These are phyloP conservation scores for Andrena hattorfiana DNA, from an alignment of 2,888 invertebrate species.

Conservation along the genomic window DNA sequence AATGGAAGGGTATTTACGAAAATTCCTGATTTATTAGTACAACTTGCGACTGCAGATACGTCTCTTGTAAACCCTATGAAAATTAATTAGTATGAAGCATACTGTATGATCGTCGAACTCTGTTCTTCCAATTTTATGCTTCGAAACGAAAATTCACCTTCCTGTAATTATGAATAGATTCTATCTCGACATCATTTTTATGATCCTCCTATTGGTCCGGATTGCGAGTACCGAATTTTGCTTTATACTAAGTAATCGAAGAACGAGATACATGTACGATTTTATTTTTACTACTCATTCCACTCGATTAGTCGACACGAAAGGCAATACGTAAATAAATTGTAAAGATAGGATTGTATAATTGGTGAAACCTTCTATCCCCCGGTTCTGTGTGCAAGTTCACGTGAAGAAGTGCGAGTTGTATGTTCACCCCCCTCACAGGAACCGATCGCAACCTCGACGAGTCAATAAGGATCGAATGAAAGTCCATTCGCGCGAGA, in stretches of 20 bases:
- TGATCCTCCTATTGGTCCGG: background rate
- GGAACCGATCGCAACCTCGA: conserved; percentile 27
- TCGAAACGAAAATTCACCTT: conserved; percentile 9
- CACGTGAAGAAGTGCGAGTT: conserved; percentile 30
- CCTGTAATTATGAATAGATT: conserved; percentile 5
- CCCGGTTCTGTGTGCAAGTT: conserved; percentile 42
- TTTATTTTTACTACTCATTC: conserved; percentile 57
- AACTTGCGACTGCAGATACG: conserved; percentile 47
- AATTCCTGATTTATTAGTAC: conserved; percentile 65
- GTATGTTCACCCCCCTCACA: conserved; percentile 21
- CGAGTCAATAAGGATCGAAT: conserved; percentile 49
- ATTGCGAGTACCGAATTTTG: conserved; percentile 10
- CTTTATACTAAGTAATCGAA: conserved; percentile 59
- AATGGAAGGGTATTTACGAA: conserved; percentile 42
- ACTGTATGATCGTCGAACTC: conserved; percentile 20
- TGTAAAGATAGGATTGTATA: conserved; percentile 63
- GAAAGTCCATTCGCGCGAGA: conserved; percentile 29
- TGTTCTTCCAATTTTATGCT: conserved; percentile 11
- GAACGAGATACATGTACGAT: conserved; percentile 47
- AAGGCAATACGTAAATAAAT: conserved; percentile 64
- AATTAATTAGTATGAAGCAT: conserved; percentile 65
- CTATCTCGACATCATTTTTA: background rate
- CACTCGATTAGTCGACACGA: conserved; percentile 45
- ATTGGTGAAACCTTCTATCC: conserved; percentile 47
- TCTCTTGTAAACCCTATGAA: conserved; percentile 50